A percentile compares a stretch with the other conserved stretches of the same genome.
Conservation (phyloP, 1,140 invertebrate species). For the Hylaeus volcanicus region DNA sequence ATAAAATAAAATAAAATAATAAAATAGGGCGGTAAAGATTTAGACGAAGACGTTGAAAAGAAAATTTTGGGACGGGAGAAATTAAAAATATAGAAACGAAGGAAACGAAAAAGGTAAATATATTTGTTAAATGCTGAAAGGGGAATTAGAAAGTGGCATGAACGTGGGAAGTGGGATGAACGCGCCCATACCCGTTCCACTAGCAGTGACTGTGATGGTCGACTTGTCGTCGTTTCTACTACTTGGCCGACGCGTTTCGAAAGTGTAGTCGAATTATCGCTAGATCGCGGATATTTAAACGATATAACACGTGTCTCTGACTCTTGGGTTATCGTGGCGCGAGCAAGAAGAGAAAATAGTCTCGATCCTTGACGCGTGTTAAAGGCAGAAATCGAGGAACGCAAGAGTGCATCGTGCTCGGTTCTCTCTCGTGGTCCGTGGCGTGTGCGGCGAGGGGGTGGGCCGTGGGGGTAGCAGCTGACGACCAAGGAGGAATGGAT, state of each 20-base stretch:
- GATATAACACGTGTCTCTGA: no score
- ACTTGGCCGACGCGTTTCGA: slow-evolving; percentile 26
- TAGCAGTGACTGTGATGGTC: neutral
- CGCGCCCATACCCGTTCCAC: slow-evolving; percentile 20
- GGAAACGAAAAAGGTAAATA: no score
- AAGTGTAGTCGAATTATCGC: slow-evolving; percentile 1
- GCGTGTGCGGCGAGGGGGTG: slow-evolving; percentile 38
- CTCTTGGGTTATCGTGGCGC: no score
- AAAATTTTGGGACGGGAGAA: no score
- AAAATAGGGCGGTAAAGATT: no score
- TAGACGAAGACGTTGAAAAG: no score
- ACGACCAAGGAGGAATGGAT: slow-evolving; percentile 52
- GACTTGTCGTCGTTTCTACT: neutral
- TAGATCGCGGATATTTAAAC: no score
- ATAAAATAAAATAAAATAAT: no score
- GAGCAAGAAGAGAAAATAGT: no score
- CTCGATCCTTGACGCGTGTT: neutral
- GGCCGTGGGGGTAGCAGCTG: slow-evolving; percentile 60
- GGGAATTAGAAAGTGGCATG: neutral
- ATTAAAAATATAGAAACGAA: no score
- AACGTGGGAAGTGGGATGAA: neutral
- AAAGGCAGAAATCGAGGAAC: slow-evolving; percentile 43
- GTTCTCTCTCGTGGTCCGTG: neutral
- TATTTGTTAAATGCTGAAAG: no score
- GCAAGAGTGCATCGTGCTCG: neutral